Evolutionary conservation across 2,113 vertebrate genomes (phyloP).

Genomic region (Deroptyus accipitrinus): DNA sequence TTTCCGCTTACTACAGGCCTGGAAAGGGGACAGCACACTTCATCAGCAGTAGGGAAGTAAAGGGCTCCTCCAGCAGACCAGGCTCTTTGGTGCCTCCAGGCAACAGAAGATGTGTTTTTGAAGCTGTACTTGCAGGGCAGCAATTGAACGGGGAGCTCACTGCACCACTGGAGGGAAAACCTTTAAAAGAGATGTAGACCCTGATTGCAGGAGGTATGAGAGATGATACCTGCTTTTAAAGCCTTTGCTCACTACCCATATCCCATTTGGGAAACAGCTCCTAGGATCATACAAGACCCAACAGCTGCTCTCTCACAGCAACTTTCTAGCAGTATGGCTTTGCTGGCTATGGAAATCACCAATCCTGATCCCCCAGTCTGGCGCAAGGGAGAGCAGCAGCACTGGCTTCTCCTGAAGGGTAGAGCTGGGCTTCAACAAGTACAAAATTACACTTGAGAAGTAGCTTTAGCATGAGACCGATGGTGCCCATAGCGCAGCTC

Average conservation of each 20-base stretch:
- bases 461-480: accelerated
- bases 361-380: neutral
- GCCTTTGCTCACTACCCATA: neutral
- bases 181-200: neutral
- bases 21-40: neutral
- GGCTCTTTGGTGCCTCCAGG: neutral
- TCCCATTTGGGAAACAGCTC: neutral
- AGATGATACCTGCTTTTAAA: neutral
- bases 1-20: neutral
- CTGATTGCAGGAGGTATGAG: neutral
- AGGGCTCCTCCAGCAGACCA: neutral
- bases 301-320: neutral
- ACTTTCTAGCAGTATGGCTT: neutral
- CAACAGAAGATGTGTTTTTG: neutral
- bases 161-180: neutral
- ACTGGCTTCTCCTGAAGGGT: neutral
- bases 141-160: neutral
- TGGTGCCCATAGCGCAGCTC: neutral
- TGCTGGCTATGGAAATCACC: neutral
- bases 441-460: neutral
- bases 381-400: neutral
- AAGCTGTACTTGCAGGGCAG: neutral
- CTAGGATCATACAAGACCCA: accelerated
- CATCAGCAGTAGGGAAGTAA: neutral
- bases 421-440: neutral